Base-by-base conservation (phyloP, 1,140 invertebrate species). In the Polyergus mexicanus region DNA sequence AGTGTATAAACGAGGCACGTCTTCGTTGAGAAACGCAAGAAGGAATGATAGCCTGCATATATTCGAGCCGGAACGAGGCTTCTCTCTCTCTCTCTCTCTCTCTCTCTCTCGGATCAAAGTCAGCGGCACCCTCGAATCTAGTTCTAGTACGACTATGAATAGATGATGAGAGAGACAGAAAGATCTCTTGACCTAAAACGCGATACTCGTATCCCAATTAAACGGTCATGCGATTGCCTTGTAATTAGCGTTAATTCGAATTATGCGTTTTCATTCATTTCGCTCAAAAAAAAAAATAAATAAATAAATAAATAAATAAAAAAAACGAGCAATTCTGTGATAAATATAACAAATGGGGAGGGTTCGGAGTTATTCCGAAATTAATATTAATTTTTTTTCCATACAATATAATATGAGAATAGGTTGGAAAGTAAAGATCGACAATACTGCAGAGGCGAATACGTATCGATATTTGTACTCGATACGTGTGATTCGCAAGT, bases 101-200 rank as follows among this genome's bases (percentile, higher is more conserved):
- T 44, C 38, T 41, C 41, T 41, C 10, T 41, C 7, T 90, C 77
- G 88, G 89, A 94, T 93, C 91, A 93, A 92, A 93, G 87, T 92
- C 90, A 80, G 89, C 80, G 60, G 87, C 86, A 89, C 77, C 84
- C 88, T 91, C 86, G 89, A 93, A 93, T 93, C 90, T 92, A 93
- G 92, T 93, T 94, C 92, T 94, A 92, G 92, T 92, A 92, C 92
- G 88, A 89, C 92, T 94, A 94, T 93, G 92, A 94, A 94, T 94
- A 94, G 92, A 91, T 87, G 89, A 93, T 90, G 91, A 91, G 13
- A 51, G 13, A 16, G 47, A 51, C 4, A 51, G 47, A 51, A 19
- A 51, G 91, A 84, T 92, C 88, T 91, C 86, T 92, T 92, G 90
- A 89, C 91, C 92, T 89, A 92, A 88, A 51, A 84, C 86, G 85